Evolutionary conservation across 2,888 invertebrate genomes (phyloP), one percentile per base, ranked within the genome.

Genomic region (Toxonevra muliebris): DNA sequence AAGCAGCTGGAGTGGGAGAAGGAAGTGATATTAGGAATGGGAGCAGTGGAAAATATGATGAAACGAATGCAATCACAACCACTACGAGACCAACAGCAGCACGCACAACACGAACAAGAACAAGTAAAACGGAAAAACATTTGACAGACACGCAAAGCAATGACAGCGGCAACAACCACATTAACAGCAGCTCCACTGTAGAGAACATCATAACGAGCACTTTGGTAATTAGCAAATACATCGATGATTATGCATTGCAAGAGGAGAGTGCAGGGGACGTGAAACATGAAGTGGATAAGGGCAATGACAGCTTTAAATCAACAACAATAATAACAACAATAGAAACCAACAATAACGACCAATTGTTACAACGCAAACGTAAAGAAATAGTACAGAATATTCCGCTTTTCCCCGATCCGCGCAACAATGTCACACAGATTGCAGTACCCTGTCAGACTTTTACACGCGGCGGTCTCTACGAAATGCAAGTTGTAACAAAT

Each of bases 181-280:
- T 50, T 69, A 71, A 68, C 71, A 45, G 57, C 50, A 62, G 65
- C 40, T 30, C 53, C 68, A 73, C 40, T 45, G 71, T 74, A 66
- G 76, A 77, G 73, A 81, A 80, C 73, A 78, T 76, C 66, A 82
- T 82, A 77, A 80, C 79, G 73, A 82, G 80, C 73, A 81, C 81
- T 77, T 80, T 82, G 77, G 81, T 82, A 77, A 82, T 82, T 80
- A 82, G 82, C 73, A 82, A 82, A 81, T 79, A 78, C 77, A 79
- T 82, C 77, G 82, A 81, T 74, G 82, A 78, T 66, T 65, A 52
- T 43, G 48, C 48, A 42, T 60, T 58, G 86, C 89, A 81, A 77
- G 87, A 74, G 73, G 85, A 30, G 77, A 82, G 87, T 80, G 80
- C 12, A 58, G 30, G 11, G 17, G 30, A 30, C 2, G 30, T 30